Percentiles rank a stretch among this genome's conserved stretches.
Conservation (phyloP, 1,140 invertebrate genomes). For the Hestina assimilis region DNA sequence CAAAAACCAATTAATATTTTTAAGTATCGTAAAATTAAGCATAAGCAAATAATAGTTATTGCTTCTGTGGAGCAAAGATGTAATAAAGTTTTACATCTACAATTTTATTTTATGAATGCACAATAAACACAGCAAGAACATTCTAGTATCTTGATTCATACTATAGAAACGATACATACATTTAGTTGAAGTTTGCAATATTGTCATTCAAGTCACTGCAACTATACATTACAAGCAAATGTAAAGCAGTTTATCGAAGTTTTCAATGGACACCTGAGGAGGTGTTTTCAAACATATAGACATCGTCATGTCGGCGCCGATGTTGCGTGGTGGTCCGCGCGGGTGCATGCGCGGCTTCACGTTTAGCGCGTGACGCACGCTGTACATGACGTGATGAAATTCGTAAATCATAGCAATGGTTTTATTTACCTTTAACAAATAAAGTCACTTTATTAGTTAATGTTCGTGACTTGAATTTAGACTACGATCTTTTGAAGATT, state of each 20-base stretch:
- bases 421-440: slow-evolving; percentile 2
- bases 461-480: no score
- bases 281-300: slow-evolving; percentile 33
- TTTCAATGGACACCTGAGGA: slow-evolving; percentile 20
- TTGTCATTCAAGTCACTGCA: neutral
- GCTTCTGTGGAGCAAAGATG: no score
- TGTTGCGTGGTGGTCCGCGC: slow-evolving; percentile 5
- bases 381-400: slow-evolving; percentile 28
- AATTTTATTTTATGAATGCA: no score
- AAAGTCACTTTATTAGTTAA: neutral
- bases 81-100: no score
- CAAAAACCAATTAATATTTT: no score
- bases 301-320: neutral
- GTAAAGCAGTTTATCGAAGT: slow-evolving; percentile 9
- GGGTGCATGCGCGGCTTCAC: slow-evolving; percentile 30
- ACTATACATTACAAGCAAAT: slow-evolving; percentile 8
- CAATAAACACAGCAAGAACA: no score
- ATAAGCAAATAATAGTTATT: no score
- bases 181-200: neutral
- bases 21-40: no score
- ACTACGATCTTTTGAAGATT: no score
- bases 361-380: slow-evolving; percentile 31
- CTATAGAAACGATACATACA: neutral
- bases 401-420: no score
- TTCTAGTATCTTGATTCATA: neutral